Evolutionary conservation across 2,888 invertebrate genomes (phyloP).

Genomic region (Hypomecis atomaria): DNA sequence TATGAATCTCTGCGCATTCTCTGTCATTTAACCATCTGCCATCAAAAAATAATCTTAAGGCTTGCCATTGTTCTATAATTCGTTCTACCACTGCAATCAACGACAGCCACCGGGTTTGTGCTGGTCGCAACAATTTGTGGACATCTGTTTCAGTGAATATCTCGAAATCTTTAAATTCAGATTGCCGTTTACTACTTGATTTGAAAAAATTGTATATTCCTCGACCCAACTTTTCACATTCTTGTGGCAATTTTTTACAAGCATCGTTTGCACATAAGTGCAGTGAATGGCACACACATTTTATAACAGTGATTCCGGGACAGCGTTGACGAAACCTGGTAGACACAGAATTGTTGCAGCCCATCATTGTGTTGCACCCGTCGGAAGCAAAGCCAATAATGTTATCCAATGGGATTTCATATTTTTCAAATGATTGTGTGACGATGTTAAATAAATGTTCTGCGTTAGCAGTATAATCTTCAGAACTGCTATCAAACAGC

Average conservation of each 20-base stretch:
- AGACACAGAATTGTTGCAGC: slow-evolving; percentile 5
- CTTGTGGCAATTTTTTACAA: slow-evolving; percentile 31
- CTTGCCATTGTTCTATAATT: slow-evolving; percentile 32
- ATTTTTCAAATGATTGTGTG: slow-evolving; percentile 12
- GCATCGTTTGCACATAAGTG: slow-evolving; percentile 38
- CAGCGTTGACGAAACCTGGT: slow-evolving; percentile 28
- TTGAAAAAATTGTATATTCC: slow-evolving; percentile 27
- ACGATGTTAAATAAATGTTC: not conserved
- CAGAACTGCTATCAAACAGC: not conserved
- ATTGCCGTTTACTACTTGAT: slow-evolving; percentile 23
- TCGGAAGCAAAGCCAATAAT: slow-evolving; percentile 39
- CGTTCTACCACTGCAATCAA: slow-evolving; percentile 1
- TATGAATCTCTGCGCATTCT: slow-evolving; percentile 22
- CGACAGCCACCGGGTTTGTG: slow-evolving; percentile 32
- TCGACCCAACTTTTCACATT: slow-evolving; percentile 35
- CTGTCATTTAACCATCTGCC: slow-evolving; percentile 25
- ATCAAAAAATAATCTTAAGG: slow-evolving; percentile 24
- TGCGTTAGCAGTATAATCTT: not conserved
- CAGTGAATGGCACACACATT: slow-evolving; percentile 40
- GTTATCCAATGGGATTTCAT: slow-evolving; percentile 18
- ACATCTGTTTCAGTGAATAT: slow-evolving; percentile 13
- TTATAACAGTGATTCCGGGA: slow-evolving; percentile 33
- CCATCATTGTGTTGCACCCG: slow-evolving; percentile 38
- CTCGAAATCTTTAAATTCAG: slow-evolving; percentile 22
- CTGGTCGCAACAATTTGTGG: slow-evolving; percentile 28